Evolutionary conservation across 2,888 invertebrate species (phyloP), one percentile per base, ranked within the genome.

Genomic region (Cheilosia scutellata): DNA sequence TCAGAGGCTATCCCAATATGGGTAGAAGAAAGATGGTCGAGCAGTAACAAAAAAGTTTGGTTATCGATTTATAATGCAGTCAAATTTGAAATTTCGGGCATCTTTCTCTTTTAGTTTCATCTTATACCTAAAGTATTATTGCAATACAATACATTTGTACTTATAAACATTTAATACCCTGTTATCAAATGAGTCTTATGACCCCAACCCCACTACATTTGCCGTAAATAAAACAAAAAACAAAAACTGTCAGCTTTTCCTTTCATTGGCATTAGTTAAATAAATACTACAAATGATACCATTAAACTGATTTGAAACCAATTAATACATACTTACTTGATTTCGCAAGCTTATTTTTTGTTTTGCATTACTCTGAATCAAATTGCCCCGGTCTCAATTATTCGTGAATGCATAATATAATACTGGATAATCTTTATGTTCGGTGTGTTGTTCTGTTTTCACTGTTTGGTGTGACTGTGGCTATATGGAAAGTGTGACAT

Each of bases 401-500:
- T 20, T 70, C 29, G 49, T 62, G 44, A 70, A 62, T 70, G 70
- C 55, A 77, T 68, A 68, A 53, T 60, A 40, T 11, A 20, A 9
- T 7, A 31, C 47, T 62, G 37, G 77, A 77, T 77, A 70, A 77
- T 77, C 68, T 77, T 29, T 20, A 53, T 65, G 62, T 42, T 70
- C 42, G 40, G 16, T 13, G 42, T 51, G 55, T 70, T 63, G 51
- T 63, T 71, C 66, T 40, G 47, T 57, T 49, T 65, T 44, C 40
- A 29, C 49, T 49, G 55, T 49, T 53, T 78, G 40, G 72, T 68
- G 37, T 51, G 57, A 63, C 51, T 58, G 44, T 51, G 57, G 68
- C 51, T 58, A 25, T 53, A 42, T 71, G 60, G 42, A 77, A 68
- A 62, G 47, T 80, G 63, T 84, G 84, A 84, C 84, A 84, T 84